Evolutionary conservation across 2,113 vertebrate species (phyloP).

Genomic region (Psophia crepitans): DNA sequence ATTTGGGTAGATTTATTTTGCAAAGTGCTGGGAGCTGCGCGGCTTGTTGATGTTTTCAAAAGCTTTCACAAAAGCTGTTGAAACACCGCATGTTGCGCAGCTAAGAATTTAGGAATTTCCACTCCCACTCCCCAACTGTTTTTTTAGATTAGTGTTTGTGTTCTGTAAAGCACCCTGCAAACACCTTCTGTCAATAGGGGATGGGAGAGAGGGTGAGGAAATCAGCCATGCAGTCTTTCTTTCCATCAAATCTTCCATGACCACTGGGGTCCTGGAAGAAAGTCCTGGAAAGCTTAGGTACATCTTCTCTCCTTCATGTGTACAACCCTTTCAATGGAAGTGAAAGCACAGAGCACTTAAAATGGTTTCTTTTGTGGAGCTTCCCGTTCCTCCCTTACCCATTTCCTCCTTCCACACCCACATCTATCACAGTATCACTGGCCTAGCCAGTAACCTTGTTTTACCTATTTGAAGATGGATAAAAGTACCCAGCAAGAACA

Average conservation of each 20-base stretch:
- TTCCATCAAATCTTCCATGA: not conserved
- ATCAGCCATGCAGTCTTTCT: not conserved
- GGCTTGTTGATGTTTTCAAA: constrained; percentile 55
- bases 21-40: not conserved
- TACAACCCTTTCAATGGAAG: not conserved
- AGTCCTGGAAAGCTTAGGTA: not conserved
- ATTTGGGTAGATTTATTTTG: constrained; percentile 40
- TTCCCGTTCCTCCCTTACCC: not conserved
- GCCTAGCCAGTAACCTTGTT: not conserved
- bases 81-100: not conserved
- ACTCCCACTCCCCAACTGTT: constrained; percentile 38
- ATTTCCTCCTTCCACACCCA: not conserved
- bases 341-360: not conserved
- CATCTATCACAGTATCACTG: not conserved
- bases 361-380: not conserved
- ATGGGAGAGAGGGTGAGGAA: not conserved
- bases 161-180: constrained; percentile 12
- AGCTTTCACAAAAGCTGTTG: constrained; percentile 41
- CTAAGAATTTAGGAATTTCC: constrained; percentile 54
- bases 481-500: not conserved
- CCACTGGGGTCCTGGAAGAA: not conserved
- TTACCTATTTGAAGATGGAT: not conserved
- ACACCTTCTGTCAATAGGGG: not conserved
- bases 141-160: constrained; percentile 5
- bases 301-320: not conserved